A percentile compares a stretch with the other conserved stretches of the same genome.
Conservation (phyloP, 2,888 invertebrate genomes). For the Meiosimyza decipiens region DNA sequence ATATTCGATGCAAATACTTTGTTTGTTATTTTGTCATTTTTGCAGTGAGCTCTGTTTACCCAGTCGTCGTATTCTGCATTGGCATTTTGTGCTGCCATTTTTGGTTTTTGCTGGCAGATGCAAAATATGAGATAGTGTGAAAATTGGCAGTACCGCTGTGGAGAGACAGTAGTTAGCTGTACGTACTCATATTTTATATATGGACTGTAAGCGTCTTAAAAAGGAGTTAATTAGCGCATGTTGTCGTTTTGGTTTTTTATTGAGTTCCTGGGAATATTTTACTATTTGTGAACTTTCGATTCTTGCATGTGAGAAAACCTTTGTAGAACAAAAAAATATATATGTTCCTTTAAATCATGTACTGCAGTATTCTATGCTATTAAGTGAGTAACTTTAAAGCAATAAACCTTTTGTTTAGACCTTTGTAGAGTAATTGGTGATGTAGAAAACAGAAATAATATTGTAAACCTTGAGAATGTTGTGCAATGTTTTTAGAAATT, state of each 20-base stretch:
- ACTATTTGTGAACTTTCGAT: not conserved
- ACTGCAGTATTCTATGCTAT: no score
- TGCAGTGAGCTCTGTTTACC: not conserved
- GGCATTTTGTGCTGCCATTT: conserved; percentile 14
- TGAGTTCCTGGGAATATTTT: not conserved
- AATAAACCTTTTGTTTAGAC: no score
- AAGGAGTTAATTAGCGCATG: conserved; percentile 33
- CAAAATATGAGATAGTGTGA: conserved; percentile 27
- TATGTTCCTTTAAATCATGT: no score
- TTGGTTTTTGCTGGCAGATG: conserved; percentile 23
- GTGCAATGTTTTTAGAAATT: no score
- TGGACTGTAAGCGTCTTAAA: conserved; percentile 11
- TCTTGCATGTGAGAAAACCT: conserved; percentile 11
- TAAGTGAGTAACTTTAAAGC: no score
- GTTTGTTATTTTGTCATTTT: conserved; percentile 26
- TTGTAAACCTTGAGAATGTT: no score
- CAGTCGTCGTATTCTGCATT: not conserved
- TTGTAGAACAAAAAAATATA: not conserved
- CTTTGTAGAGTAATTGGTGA: no score
- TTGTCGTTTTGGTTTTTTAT: not conserved
- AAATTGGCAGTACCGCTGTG: conserved; percentile 14
- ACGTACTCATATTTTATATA: not conserved
- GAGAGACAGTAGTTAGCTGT: not conserved
- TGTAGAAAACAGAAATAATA: no score
- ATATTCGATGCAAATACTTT: conserved; percentile 24